These are phyloP conservation scores for Acronicta aceris DNA, from an alignment of 2,888 invertebrate genomes.

Conservation along the genomic window DNA sequence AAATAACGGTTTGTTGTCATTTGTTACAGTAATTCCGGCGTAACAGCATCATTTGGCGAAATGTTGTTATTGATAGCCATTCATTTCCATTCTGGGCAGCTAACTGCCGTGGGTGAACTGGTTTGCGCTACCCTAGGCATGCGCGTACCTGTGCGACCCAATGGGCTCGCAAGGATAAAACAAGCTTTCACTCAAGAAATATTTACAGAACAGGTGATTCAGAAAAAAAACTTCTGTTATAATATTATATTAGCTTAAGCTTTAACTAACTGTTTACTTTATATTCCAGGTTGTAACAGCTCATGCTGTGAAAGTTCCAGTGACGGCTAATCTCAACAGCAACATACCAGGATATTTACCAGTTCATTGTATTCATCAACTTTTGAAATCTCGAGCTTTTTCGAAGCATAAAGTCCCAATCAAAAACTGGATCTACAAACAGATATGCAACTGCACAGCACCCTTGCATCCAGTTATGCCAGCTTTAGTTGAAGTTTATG, in stretches of 20 bases:
- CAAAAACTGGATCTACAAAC: constrained; percentile 98
- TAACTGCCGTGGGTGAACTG: constrained; percentile 97
- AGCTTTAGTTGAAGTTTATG: constrained; percentile 97
- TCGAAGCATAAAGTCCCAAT: constrained; percentile 98
- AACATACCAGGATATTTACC: constrained; percentile 97
- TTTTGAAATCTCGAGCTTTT: constrained; percentile 97
- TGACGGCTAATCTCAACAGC: constrained; percentile 96
- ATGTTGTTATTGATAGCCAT: constrained; percentile 98
- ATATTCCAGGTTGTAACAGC: constrained; percentile 94
- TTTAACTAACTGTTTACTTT: constrained; percentile 7
- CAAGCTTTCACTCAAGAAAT: constrained; percentile 98
- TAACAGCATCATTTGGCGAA: constrained; percentile 97
- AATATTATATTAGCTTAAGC: background rate
- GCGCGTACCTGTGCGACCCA: constrained; percentile 96
- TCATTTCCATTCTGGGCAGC: constrained; percentile 98
- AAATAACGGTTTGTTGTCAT: constrained; percentile 2
- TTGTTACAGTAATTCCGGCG: constrained; percentile 92
- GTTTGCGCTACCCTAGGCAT: constrained; percentile 98
- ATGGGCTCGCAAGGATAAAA: constrained; percentile 96
- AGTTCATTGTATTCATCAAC: constrained; percentile 98
- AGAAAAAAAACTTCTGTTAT: constrained; percentile 28
- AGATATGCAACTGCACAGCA: constrained; percentile 96
- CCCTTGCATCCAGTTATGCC: constrained; percentile 98
- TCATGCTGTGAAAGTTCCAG: constrained; percentile 98
- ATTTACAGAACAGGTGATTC: constrained; percentile 96